Percentiles rank a stretch among this genome's conserved stretches.
Conservation (phyloP, 2,888 invertebrate species). For the Ptilodon capucinus region DNA sequence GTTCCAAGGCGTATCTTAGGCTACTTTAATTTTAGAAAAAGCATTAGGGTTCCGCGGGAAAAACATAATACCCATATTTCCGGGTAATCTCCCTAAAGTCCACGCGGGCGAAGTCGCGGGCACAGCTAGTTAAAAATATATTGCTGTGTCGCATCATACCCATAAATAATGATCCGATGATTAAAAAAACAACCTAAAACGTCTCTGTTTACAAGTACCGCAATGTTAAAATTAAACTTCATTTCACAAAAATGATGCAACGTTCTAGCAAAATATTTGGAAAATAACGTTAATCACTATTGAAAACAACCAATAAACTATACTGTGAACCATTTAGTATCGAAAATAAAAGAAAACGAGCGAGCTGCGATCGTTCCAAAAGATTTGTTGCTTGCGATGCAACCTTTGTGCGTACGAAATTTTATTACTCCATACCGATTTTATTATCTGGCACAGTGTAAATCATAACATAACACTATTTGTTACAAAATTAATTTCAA, state of each 20-base stretch:
- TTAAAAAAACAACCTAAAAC: no score
- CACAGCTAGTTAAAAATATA: no score
- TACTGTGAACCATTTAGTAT: conserved; percentile 10
- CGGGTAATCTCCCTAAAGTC: no score
- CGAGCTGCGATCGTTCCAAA: conserved; percentile 9
- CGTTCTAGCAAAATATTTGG: not conserved
- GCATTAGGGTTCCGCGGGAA: no score
- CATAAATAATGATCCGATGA: no score
- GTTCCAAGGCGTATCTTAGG: no score
- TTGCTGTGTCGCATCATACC: no score
- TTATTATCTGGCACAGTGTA: conserved; percentile 33
- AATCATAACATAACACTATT: conserved; percentile 21
- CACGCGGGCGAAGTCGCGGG: no score
- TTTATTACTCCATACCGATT: conserved; percentile 32
- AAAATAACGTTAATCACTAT: conserved; percentile 16
- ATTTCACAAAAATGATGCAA: not conserved
- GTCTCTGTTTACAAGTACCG: no score
- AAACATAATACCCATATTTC: no score
- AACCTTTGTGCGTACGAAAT: conserved; percentile 18
- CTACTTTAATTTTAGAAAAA: no score
- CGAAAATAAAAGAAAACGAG: conserved; percentile 18
- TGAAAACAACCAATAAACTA: conserved; percentile 17
- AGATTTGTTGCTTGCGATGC: conserved; percentile 29
- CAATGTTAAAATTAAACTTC: not conserved
- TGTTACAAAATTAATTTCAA: not conserved